phyloP scores from a whole-genome alignment of 23 tunicate species.

The Trididemnum miniatum region DNA sequence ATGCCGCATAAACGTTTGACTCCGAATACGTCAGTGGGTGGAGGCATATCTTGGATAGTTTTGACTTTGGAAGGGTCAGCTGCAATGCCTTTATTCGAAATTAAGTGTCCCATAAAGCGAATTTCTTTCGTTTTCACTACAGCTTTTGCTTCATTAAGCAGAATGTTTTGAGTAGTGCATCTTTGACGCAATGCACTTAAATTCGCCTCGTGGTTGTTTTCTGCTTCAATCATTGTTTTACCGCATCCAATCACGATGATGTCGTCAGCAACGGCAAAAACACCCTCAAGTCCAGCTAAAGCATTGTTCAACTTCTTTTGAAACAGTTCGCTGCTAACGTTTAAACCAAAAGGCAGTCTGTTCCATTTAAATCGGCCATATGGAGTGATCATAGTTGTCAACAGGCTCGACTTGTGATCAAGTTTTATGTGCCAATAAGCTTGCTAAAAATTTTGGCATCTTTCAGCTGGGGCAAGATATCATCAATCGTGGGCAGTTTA shows the following conservation, averaged over 20 bases:
- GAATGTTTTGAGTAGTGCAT: background rate
- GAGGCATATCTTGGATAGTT: background rate
- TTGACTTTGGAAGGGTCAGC: slow-evolving; percentile 4
- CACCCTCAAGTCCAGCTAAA: background rate
- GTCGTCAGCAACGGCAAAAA: slow-evolving; percentile 33
- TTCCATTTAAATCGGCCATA: slow-evolving; percentile 10
- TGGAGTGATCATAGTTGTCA: slow-evolving; percentile 23
- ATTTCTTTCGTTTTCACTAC: background rate
- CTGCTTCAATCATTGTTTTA: background rate
- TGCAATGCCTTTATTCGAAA: background rate
- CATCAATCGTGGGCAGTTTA: too few species aligned
- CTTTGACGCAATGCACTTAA: background rate
- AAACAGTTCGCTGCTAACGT: slow-evolving; percentile 28
- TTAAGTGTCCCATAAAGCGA: background rate
- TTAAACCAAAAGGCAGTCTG: slow-evolving; percentile 9
- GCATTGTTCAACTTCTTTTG: slow-evolving; percentile 7
- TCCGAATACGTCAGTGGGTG: background rate
- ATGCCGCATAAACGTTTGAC: background rate
- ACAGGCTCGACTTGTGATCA: slow-evolving; percentile 12
- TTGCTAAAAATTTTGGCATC: slow-evolving; percentile 29
- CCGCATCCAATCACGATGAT: slow-evolving; percentile 17
- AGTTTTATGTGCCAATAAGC: slow-evolving; percentile 22
- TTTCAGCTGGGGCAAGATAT: slow-evolving; percentile 25
- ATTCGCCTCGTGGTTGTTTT: background rate
- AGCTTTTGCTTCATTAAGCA: background rate